Conservation (phyloP, 2,888 invertebrate species). For the Eudemis profundana region DNA sequence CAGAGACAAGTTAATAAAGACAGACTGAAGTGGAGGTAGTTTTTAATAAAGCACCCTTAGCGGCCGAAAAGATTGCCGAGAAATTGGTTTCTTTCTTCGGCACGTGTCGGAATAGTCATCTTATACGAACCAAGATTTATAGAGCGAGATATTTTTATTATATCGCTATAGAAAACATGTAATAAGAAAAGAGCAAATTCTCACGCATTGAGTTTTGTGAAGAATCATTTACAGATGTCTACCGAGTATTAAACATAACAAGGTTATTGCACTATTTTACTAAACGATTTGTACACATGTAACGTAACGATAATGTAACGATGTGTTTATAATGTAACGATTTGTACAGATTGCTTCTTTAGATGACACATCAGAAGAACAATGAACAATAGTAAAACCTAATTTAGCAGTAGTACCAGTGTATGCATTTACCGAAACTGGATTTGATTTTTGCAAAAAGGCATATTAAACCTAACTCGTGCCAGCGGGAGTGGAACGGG, state of each 20-base stretch:
- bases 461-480: slow-evolving; percentile 52
- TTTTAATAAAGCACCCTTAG: slow-evolving; percentile 48
- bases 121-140: slow-evolving; percentile 34
- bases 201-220: neutral
- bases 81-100: slow-evolving; percentile 43
- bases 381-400: neutral
- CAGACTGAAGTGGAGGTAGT: slow-evolving; percentile 45
- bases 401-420: slow-evolving; percentile 9
- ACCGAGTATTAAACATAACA: too few species aligned
- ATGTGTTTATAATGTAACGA: too few species aligned
- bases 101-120: slow-evolving; percentile 32
- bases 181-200: slow-evolving; percentile 24
- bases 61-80: slow-evolving; percentile 44
- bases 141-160: slow-evolving; percentile 21
- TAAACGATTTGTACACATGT: too few species aligned
- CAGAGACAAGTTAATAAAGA: slow-evolving; percentile 46
- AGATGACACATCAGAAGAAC: neutral
- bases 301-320: too few species aligned
- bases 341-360: too few species aligned
- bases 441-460: slow-evolving; percentile 29
- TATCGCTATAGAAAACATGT: slow-evolving; percentile 14
- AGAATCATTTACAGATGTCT: neutral
- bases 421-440: slow-evolving; percentile 14
- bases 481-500: slow-evolving; percentile 55
- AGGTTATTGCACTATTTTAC: too few species aligned